Conservation (phyloP, 2,888 invertebrate genomes). For the Caenorhabditis imperialis region DNA sequence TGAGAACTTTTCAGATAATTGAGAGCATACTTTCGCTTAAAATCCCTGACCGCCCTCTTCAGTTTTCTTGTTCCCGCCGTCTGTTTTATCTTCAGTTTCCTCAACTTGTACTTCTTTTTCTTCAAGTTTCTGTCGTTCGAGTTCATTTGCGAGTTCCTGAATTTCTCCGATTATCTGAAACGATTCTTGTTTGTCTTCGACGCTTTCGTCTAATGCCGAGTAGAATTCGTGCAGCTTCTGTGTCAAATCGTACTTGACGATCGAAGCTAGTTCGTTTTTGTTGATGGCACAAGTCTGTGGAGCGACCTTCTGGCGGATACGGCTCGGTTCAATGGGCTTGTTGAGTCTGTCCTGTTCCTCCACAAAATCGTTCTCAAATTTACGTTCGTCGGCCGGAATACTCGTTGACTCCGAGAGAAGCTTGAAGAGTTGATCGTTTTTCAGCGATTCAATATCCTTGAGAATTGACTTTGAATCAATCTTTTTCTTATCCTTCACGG, state of each 20-base stretch:
- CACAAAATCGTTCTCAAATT: slow-evolving; percentile 64
- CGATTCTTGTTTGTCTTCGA: slow-evolving; percentile 24
- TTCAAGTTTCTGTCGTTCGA: slow-evolving; percentile 23
- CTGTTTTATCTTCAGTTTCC: slow-evolving; percentile 5
- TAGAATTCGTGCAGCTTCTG: slow-evolving; percentile 56
- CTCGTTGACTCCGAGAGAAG: slow-evolving; percentile 15
- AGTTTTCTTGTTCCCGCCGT: slow-evolving; percentile 1
- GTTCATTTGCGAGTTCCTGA: slow-evolving; percentile 31
- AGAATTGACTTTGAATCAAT: slow-evolving; percentile 48
- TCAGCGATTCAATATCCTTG: slow-evolving; percentile 50
- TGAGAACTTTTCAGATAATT: slow-evolving; percentile 27
- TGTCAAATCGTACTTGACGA: slow-evolving; percentile 61
- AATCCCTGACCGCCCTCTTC: slow-evolving; percentile 3
- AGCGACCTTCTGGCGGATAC: slow-evolving; percentile 60
- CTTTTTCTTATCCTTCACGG: slow-evolving; percentile 46
- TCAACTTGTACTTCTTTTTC: slow-evolving; percentile 8
- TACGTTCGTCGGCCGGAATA: slow-evolving; percentile 11
- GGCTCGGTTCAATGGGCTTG: slow-evolving; percentile 52
- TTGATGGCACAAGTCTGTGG: slow-evolving; percentile 67
- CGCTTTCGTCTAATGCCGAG: slow-evolving; percentile 38
- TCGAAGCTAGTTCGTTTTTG: slow-evolving; percentile 58
- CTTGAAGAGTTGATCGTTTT: slow-evolving; percentile 53
- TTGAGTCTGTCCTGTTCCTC: slow-evolving; percentile 39
- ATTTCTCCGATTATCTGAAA: slow-evolving; percentile 41
- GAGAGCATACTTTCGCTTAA: slow-evolving; percentile 21